These are phyloP conservation scores for Paradisaea rubra DNA, from an alignment of 2,113 vertebrate genomes.

Conservation along the genomic window DNA sequence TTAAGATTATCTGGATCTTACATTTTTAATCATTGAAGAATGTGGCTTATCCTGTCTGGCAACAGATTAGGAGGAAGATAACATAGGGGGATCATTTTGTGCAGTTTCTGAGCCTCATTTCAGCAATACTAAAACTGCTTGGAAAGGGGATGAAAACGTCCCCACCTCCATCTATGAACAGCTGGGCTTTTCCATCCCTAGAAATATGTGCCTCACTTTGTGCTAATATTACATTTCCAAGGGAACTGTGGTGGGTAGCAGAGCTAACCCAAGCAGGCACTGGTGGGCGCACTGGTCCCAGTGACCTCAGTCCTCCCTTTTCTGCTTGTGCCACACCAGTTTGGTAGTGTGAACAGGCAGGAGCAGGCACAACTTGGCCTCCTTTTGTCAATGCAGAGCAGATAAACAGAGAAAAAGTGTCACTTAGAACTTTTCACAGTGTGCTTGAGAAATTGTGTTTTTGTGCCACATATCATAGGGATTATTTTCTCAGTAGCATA, in stretches of 20 bases:
- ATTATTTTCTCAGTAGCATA: background rate
- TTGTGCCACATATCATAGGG: background rate
- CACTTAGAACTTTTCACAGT: background rate
- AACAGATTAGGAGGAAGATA: background rate
- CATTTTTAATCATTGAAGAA: background rate
- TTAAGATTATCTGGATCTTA: background rate
- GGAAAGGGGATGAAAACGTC: background rate
- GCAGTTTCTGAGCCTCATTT: background rate
- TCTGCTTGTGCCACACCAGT: background rate
- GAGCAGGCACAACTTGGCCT: background rate
- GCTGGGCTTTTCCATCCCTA: background rate
- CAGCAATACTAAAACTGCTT: background rate
- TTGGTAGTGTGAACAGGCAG: background rate
- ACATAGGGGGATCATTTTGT: background rate
- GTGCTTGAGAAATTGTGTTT: background rate
- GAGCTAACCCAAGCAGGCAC: background rate
- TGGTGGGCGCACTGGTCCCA: background rate
- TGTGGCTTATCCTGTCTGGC: background rate
- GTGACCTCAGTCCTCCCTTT: background rate
- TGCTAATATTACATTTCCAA: background rate
- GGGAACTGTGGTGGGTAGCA: background rate
- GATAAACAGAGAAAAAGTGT: background rate
- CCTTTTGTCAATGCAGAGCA: background rate
- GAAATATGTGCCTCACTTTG: background rate
- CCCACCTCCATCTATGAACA: fast-evolving